Evolutionary conservation across 2,113 vertebrate species (phyloP).

Genomic region (Fregetta grallaria): DNA sequence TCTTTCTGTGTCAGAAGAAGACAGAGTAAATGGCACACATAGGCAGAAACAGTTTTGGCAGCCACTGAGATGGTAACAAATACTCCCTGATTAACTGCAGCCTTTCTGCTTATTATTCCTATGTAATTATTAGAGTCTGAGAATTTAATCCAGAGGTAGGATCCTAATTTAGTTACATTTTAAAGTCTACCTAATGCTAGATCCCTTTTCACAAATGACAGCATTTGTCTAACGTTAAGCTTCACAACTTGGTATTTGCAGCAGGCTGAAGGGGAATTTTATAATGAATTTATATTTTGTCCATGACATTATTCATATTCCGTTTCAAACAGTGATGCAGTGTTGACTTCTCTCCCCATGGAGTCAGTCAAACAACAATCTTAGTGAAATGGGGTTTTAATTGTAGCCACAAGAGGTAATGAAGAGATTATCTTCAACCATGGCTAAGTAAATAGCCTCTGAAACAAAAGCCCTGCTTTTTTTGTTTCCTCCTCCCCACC

Average conservation of each 20-base stretch:
- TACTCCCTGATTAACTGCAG: neutral
- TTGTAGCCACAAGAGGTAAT: constrained; percentile 20
- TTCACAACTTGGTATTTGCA: neutral
- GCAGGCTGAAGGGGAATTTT: neutral
- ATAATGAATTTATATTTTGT: neutral
- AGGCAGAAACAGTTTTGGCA: neutral
- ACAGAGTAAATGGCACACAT: neutral
- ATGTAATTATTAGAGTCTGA: neutral
- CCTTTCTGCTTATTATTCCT: neutral
- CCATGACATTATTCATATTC: neutral
- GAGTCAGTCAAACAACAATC: constrained; percentile 10
- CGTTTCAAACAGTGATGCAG: neutral
- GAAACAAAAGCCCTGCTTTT: neutral
- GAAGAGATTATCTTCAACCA: constrained; percentile 22
- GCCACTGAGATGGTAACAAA: neutral
- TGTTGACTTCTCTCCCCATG: constrained; percentile 10
- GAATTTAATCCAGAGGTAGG: neutral
- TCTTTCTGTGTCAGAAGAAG: neutral
- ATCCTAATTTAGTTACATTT: neutral
- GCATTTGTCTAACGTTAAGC: neutral
- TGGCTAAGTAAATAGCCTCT: neutral
- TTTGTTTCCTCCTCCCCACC: neutral
- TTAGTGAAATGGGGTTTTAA: constrained; percentile 21
- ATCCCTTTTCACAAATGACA: neutral
- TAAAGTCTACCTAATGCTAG: neutral